Conservation (phyloP, 2,797 vertebrate genomes). For the Dendrocincla fuliginosa region DNA sequence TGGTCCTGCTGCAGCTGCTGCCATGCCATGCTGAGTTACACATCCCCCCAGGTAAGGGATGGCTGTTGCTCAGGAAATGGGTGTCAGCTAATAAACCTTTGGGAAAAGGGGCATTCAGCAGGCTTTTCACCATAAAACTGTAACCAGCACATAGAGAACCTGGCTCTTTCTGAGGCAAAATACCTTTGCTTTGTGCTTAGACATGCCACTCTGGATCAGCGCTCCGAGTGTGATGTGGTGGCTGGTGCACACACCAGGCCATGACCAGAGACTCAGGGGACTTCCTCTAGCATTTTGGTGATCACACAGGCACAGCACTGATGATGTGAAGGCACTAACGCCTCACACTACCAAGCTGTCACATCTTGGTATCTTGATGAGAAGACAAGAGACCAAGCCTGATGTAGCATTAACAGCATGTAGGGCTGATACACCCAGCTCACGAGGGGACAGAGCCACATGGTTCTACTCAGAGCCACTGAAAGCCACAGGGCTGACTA, state of each 20-base stretch:
- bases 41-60: not conserved
- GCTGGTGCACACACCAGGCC: rapidly evolving
- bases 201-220: not conserved
- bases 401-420: not conserved
- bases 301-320: not conserved
- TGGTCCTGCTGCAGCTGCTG: not conserved
- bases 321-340: not conserved
- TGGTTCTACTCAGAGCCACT: not conserved
- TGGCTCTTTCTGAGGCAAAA: not conserved
- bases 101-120: not conserved
- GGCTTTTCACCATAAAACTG: not conserved
- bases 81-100: not conserved
- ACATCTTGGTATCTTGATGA: not conserved
- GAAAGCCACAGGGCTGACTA: not conserved
- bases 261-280: not conserved
- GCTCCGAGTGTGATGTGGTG: not conserved
- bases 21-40: not conserved
- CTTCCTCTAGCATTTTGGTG: not conserved
- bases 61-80: not conserved
- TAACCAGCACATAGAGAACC: not conserved
- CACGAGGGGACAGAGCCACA: not conserved
- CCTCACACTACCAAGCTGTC: not conserved
- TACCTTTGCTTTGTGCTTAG: not conserved
- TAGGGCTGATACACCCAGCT: not conserved
- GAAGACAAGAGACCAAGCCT: not conserved